Conservation (phyloP, 2,888 invertebrate species). For the Cephalotes varians region DNA sequence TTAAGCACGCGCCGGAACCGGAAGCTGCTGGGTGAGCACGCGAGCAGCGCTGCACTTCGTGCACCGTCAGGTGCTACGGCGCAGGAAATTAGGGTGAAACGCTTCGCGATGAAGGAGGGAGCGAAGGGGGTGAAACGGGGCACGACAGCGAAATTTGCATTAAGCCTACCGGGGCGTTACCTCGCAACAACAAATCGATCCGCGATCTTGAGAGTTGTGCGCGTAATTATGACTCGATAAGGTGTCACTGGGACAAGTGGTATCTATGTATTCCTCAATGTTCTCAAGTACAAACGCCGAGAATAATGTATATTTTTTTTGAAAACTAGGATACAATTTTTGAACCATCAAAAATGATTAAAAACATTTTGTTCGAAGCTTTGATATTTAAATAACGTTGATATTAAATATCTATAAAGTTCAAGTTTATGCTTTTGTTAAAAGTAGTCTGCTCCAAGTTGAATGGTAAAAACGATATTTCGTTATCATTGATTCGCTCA, state of each 20-base stretch:
- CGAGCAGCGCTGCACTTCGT: conserved; percentile 69
- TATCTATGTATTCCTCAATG: neutral
- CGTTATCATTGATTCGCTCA: neutral
- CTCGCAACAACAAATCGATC: conserved; percentile 26
- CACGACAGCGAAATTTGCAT: conserved; percentile 54
- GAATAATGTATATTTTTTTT: neutral
- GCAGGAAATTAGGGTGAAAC: conserved; percentile 72
- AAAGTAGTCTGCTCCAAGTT: neutral
- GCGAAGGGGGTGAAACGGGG: neutral
- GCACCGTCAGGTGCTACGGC: conserved; percentile 59
- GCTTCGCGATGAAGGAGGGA: conserved; percentile 10
- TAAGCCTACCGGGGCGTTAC: conserved; percentile 35
- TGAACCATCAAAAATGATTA: neutral
- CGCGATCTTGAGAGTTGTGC: conserved; percentile 33
- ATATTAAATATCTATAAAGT: neutral
- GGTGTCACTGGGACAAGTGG: neutral
- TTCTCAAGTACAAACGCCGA: neutral
- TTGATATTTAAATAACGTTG: neutral
- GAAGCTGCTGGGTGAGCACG: conserved; percentile 77
- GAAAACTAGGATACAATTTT: neutral
- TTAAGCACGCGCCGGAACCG: conserved; percentile 78
- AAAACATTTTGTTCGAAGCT: neutral
- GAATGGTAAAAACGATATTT: neutral
- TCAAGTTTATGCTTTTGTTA: neutral
- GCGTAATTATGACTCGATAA: conserved; percentile 20